A percentile compares a stretch with the other conserved stretches of the same genome.
phyloP scores from a whole-genome alignment of 2,797 vertebrate species.

The Choloepus didactylus region DNA sequence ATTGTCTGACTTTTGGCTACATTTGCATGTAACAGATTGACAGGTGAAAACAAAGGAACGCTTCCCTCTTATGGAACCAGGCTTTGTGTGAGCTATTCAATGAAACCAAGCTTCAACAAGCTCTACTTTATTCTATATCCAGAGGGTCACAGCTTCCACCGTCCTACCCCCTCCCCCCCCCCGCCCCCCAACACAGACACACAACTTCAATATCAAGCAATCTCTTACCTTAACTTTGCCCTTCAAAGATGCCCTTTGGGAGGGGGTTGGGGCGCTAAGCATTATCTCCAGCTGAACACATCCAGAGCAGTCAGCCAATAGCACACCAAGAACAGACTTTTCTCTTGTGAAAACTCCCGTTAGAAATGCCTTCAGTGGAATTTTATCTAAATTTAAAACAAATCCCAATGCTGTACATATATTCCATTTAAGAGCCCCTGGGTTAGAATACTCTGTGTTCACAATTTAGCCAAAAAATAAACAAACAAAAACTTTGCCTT shows the following conservation, averaged over 20 bases:
- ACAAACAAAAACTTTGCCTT: conserved; percentile 27
- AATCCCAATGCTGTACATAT: conserved; percentile 7
- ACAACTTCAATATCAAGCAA: not conserved
- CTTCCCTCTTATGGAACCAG: conserved; percentile 5
- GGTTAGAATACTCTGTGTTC: conserved; percentile 39
- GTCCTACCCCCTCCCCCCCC: no score
- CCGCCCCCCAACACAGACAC: not conserved
- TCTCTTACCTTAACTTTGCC: not conserved
- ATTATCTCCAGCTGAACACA: conserved; percentile 5
- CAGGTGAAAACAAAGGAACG: conserved; percentile 50
- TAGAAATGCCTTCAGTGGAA: conserved; percentile 22
- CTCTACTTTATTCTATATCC: not conserved
- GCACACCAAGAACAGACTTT: conserved; percentile 23
- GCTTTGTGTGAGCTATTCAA: not conserved
- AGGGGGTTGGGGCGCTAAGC: not conserved
- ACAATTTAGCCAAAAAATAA: conserved; percentile 23
- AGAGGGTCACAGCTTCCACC: not conserved
- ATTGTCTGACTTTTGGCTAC: not conserved
- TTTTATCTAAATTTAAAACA: not conserved
- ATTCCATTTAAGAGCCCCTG: conserved; percentile 46
- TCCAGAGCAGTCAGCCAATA: conserved; percentile 35
- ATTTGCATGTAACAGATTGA: conserved; percentile 61
- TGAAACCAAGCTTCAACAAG: not conserved
- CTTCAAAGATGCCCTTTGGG: conserved; percentile 43
- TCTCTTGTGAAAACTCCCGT: conserved; percentile 17